Conservation (phyloP, 2,888 invertebrate genomes). For the Hybos culiciformis region DNA sequence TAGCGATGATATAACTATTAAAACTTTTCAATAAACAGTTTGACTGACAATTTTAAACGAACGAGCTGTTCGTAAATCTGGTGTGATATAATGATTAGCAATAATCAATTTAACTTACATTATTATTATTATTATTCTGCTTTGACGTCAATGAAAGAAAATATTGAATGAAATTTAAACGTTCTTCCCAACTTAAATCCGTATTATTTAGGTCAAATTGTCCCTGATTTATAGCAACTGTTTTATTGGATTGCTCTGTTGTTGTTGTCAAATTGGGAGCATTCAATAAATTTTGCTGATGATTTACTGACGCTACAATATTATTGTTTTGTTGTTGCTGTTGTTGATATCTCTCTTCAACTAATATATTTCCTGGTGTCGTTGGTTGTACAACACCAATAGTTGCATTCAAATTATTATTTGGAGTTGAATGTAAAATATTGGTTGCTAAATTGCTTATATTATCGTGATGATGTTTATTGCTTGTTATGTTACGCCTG, state of each 20-base stretch:
- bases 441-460: conserved; percentile 14
- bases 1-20: no score
- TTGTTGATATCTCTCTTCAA: no score
- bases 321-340: conserved; percentile 7
- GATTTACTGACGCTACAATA: conserved; percentile 12
- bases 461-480: conserved; percentile 6
- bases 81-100: no score
- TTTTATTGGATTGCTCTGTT: background rate
- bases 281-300: no score
- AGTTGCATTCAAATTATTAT: conserved; percentile 15
- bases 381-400: conserved; percentile 31
- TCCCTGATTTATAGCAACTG: no score
- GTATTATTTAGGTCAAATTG: conserved; percentile 4
- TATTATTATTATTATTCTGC: conserved; percentile 8
- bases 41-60: no score
- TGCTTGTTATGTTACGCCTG: conserved; percentile 15
- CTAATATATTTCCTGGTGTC: conserved; percentile 19
- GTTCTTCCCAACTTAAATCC: conserved; percentile 14
- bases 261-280: background rate
- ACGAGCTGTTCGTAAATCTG: no score
- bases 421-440: conserved; percentile 11
- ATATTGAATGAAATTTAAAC: conserved; percentile 16
- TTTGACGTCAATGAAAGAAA: conserved; percentile 15
- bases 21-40: no score
- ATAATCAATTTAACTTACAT: no score